Percentiles rank a stretch among this genome's conserved stretches.
These are phyloP conservation scores for Coregonus ussuriensis DNA, from an alignment of 2,797 vertebrate species.

Conservation along the genomic window DNA sequence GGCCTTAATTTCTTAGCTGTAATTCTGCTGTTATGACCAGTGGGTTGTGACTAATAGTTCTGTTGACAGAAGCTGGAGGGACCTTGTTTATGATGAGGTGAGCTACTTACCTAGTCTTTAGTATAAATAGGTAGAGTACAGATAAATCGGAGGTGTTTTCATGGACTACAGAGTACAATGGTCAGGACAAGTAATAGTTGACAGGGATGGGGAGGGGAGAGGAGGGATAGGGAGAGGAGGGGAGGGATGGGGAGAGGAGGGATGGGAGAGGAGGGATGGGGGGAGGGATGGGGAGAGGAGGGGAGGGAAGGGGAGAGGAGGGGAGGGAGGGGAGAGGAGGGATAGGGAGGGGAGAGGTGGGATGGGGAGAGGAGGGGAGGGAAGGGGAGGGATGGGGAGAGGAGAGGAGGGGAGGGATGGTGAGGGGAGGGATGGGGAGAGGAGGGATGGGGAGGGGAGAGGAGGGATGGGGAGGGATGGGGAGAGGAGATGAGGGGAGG, in stretches of 20 bases:
- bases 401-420: too few relatives aligned
- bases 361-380: too few relatives aligned
- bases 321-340: too few relatives aligned
- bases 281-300: too few relatives aligned
- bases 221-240: too few relatives aligned
- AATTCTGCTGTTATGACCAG: conserved; percentile 3
- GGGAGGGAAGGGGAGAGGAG: too few relatives aligned
- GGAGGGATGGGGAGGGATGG: too few relatives aligned
- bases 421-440: too few relatives aligned
- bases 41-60: conserved; percentile 7
- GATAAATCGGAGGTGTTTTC: conserved; percentile 4
- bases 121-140: neutral
- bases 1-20: neutral
- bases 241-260: neutral
- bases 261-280: neutral
- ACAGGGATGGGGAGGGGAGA: conserved; percentile 1
- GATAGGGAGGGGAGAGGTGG: too few relatives aligned
- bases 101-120: neutral
- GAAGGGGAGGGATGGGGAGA: too few relatives aligned
- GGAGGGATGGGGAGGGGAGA: too few relatives aligned
- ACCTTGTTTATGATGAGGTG: neutral
- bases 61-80: conserved; percentile 7
- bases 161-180: neutral
- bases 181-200: conserved; percentile 5
- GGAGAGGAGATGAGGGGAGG: too few relatives aligned